Base-by-base conservation (phyloP, 2,888 invertebrate species). In the Campaea margaritaria region DNA sequence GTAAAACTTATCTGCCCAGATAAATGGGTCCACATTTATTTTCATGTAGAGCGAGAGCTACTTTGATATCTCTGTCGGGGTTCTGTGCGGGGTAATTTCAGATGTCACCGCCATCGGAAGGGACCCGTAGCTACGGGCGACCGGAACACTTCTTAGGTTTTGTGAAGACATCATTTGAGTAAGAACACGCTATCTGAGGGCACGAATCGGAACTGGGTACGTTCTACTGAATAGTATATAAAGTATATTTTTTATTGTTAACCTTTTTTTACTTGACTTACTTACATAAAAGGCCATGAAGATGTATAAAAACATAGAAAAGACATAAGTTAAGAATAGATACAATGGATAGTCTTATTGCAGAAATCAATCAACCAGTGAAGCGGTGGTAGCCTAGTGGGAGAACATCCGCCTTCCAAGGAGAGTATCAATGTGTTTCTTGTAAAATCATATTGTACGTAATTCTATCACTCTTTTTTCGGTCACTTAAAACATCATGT, bases 51-150 rank as follows among this genome's bases (percentile, higher is more conserved):
- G 16, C 38, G 54, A 58, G 34, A 58, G 42, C 47, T 47, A 58
- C 41, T 58, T 56, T 62, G 56, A 52, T 68, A 64, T 64, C 43
- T 53, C 51, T 50, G 55, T 58, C 27, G 44, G 60, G 39, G 42
- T 54, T 10, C 52, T 31, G 49, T 49, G 56, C 42, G 49, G 64
- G 66, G 74, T 75, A 70, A 75, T 71, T 74, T 67, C 64, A 70
- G 69, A 69, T 69, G 65, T 67, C 64, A 66, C 53, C 58, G 60
- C 66, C 70, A 71, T 75, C 78, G 79, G 78, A 79, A 82, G 79
- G 75, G 74, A 70, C 74, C 70, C 70, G 72, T 74, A 74, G 74
- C 76, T 76, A 71, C 73, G 71, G 77, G 78, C 75, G 72, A 73
- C 76, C 81, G 81, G 78, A 78, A 78, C 79, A 68, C 71, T 70